A percentile compares a stretch with the other conserved stretches of the same genome.
Conservation (phyloP, 2,797 vertebrate species). For the Tangara arthus region DNA sequence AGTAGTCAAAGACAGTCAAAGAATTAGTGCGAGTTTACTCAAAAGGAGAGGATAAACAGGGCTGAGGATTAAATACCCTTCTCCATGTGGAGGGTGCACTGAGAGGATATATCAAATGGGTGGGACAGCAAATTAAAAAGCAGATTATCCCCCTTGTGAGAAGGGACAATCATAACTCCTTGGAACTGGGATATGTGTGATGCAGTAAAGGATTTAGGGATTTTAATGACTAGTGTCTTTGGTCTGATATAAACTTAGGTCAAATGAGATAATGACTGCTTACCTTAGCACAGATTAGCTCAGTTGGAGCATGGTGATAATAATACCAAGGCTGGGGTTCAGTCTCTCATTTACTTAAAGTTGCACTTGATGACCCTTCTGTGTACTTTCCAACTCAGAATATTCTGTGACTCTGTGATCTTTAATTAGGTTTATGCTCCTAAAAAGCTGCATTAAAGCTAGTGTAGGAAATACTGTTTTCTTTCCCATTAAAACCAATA, state of each 20-base stretch:
- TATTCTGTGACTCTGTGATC: not conserved
- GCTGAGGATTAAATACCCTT: not conserved
- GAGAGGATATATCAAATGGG: not conserved
- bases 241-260: not conserved
- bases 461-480: not conserved
- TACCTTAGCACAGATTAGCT: not conserved
- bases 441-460: not conserved
- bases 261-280: not conserved
- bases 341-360: not conserved
- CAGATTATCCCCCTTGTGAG: not conserved
- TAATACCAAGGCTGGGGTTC: not conserved
- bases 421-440: not conserved
- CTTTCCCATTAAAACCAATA: not conserved
- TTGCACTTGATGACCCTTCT: not conserved
- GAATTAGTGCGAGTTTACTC: not conserved
- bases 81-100: not conserved
- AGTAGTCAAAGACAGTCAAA: not conserved
- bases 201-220: not conserved
- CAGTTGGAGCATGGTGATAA: not conserved
- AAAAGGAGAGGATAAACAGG: not conserved
- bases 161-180: not conserved
- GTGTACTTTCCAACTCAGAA: not conserved
- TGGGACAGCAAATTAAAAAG: not conserved
- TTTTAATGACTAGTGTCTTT: not conserved
- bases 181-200: not conserved